Conservation (phyloP, 2,113 vertebrate species). For the Lethenteron camtschaticum region DNA sequence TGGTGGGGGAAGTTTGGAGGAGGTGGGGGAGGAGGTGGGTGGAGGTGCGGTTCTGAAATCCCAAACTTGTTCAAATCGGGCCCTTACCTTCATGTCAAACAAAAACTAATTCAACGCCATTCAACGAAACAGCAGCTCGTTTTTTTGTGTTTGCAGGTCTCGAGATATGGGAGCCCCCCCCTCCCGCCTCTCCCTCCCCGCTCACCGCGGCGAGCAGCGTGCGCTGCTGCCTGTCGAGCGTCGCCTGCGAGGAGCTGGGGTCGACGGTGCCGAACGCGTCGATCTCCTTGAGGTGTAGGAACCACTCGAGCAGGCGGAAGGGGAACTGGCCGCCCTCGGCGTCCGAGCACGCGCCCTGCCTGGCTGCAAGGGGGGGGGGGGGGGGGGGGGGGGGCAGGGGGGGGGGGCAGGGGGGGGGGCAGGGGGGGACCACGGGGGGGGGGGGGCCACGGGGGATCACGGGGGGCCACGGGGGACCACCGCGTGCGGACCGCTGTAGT, state of each 20-base stretch:
- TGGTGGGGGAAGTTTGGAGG: not conserved
- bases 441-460: not conserved
- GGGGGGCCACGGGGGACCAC: not conserved
- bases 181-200: too few relatives aligned
- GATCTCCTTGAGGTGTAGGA: constrained; percentile 8
- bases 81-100: too few relatives aligned
- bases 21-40: not conserved
- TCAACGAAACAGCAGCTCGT: too few relatives aligned
- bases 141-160: too few relatives aligned
- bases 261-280: not conserved
- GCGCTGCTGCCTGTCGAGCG: not conserved
- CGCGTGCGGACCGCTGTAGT: too few relatives aligned
- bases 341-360: not conserved
- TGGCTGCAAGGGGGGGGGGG: constrained; percentile 7
- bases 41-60: not conserved
- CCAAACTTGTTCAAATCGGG: too few relatives aligned
- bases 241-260: not conserved
- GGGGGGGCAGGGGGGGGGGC: not conserved
- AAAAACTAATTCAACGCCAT: too few relatives aligned
- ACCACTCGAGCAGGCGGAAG: constrained; percentile 7
- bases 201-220: too few relatives aligned
- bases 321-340: constrained; percentile 4
- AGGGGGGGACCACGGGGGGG: too few relatives aligned
- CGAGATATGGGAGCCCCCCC: too few relatives aligned
- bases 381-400: not conserved